Evolutionary conservation across 2,888 invertebrate genomes (phyloP), one percentile per base, ranked within the genome.

Genomic region (Epiblema foenella): DNA sequence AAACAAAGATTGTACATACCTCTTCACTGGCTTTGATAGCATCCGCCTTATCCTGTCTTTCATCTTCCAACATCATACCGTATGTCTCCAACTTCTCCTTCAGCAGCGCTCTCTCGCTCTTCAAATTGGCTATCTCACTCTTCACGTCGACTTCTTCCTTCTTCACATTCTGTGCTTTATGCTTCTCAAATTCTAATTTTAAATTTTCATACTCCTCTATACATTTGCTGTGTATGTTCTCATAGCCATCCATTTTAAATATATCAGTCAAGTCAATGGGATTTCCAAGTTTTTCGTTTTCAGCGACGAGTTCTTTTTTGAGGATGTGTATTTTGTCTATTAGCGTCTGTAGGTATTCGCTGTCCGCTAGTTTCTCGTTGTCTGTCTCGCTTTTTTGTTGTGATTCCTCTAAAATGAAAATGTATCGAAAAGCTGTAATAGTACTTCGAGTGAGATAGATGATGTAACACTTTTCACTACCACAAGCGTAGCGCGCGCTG

Each of bases 1-100:
- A 59, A 29, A 51, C 18, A 39, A 52, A 17, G 20, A 42, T 42
- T 42, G 7, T 17, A 37, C 49, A 66, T 77, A 94, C 95, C 83
- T 95, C 94, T 71, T 94, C 94, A 75, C 93, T 89, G 62, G 94
- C 90, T 73, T 95, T 95, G 60, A 95, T 78, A 74, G 94, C 94
- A 68, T 94, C 93, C 73, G 95, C 94, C 60, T 95, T 94, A 74
- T 95, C 95, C 62, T 93, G 92, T 78, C 95, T 95, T 74, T 95
- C 95, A 74, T 95, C 95, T 24, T 95, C 95, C 62, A 95, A 86
- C 81, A 96, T 94, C 71, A 94, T 86, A 75, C 94, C 95, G 8
- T 95, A 92, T 1, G 95, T 94, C 60, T 95, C 94, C 54, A 96
- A 88, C 79, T 95, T 95, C 74, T 96, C 96, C 77, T 95, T 95